Conservation (phyloP, 2,888 invertebrate genomes). For the Hydraecia micacea region DNA sequence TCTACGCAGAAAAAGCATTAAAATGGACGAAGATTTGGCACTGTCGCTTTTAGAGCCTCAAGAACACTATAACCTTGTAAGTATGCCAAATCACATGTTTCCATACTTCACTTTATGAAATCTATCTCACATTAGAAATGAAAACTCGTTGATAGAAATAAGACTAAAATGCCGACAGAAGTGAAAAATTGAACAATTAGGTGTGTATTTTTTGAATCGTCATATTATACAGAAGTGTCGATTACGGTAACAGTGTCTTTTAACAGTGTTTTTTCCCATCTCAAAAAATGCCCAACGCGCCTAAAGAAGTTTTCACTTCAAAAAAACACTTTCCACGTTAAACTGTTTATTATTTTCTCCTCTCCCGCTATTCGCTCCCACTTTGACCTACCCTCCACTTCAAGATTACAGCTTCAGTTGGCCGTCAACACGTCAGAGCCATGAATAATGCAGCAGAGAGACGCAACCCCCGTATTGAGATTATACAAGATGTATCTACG, state of each 20-base stretch:
- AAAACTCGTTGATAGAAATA: neutral
- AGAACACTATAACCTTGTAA: neutral
- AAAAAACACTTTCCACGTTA: too few relatives aligned
- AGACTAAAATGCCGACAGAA: too few relatives aligned
- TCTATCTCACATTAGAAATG: neutral
- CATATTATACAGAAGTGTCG: too few relatives aligned
- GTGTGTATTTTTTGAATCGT: too few relatives aligned
- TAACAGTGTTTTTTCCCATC: too few relatives aligned
- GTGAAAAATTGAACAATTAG: too few relatives aligned
- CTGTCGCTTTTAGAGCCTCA: too few relatives aligned
- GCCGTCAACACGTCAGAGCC: constrained; percentile 61
- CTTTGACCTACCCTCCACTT: constrained; percentile 8
- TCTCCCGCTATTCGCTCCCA: constrained; percentile 39
- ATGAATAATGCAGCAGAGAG: constrained; percentile 65
- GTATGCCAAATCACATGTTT: neutral
- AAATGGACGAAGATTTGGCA: neutral
- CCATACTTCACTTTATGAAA: too few relatives aligned
- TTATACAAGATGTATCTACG: constrained; percentile 41
- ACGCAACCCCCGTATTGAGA: constrained; percentile 53
- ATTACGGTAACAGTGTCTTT: too few relatives aligned
- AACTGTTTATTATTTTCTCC: neutral
- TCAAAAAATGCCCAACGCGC: too few relatives aligned
- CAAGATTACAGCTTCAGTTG: constrained; percentile 69
- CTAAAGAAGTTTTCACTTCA: too few relatives aligned
- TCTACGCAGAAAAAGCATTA: neutral